Percentiles rank a stretch among this genome's conserved stretches.
Conservation (phyloP, 1,140 invertebrate genomes). For the Temnothorax nylanderi region DNA sequence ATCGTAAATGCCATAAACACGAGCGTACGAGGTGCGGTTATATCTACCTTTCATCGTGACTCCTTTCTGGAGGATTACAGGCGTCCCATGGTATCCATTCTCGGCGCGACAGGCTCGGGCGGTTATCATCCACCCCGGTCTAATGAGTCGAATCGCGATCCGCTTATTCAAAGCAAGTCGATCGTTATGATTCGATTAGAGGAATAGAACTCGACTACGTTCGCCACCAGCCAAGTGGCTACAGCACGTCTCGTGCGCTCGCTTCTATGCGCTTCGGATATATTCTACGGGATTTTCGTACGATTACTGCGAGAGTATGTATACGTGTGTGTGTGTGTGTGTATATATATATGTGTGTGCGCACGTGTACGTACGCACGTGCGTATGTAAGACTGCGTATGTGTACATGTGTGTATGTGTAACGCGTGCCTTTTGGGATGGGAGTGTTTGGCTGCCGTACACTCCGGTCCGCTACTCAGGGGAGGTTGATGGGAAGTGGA, state of each 20-base stretch:
- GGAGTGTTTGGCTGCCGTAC: slow-evolving; percentile 54
- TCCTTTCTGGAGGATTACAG: not conserved
- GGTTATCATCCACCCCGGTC: not conserved
- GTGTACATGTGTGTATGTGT: not conserved
- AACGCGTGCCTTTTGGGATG: not conserved
- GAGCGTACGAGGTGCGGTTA: slow-evolving; percentile 40
- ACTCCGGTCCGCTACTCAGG: slow-evolving; percentile 41
- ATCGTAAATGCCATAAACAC: slow-evolving; percentile 63
- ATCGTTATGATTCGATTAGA: slow-evolving; percentile 30
- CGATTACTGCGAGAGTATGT: slow-evolving; percentile 68
- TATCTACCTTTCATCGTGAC: not conserved
- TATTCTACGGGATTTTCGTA: slow-evolving; percentile 69
- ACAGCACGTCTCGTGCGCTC: slow-evolving; percentile 42
- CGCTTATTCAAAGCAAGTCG: slow-evolving; percentile 3
- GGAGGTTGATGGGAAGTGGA: not conserved
- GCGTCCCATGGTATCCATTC: not conserved
- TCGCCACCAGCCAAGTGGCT: not conserved
- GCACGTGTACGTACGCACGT: not conserved
- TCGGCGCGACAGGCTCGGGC: not conserved
- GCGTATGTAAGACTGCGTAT: not conserved
- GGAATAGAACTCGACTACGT: slow-evolving; percentile 1
- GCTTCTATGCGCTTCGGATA: slow-evolving; percentile 65
- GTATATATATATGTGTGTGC: slow-evolving; percentile 14
- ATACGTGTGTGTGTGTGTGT: slow-evolving; percentile 24
- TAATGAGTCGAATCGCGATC: slow-evolving; percentile 28